Evolutionary conservation across 2,113 vertebrate genomes (phyloP).

Genomic region (Tretioscincus oriximinensis): DNA sequence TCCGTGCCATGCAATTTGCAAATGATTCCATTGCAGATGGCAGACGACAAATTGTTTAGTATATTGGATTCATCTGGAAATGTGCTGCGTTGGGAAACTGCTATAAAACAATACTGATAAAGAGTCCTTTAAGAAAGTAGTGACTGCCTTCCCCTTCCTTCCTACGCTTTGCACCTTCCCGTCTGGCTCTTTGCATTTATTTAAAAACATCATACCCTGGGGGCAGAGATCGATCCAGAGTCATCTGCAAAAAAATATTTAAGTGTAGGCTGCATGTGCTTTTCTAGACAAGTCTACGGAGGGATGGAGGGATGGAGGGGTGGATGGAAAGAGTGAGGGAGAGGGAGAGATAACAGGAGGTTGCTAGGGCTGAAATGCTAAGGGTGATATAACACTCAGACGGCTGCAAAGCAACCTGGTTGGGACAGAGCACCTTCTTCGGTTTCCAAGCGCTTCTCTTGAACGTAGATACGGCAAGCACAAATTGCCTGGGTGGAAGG

Average conservation of each 20-base stretch:
- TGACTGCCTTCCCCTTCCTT: neutral
- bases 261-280: no score
- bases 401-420: slow-evolving; percentile 24
- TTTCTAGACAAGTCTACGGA: no score
- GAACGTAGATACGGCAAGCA: slow-evolving; percentile 29
- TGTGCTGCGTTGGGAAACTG: neutral
- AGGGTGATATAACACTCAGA: slow-evolving; percentile 24
- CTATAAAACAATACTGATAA: neutral
- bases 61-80: neutral
- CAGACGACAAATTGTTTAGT: neutral
- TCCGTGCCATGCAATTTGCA: slow-evolving; percentile 1
- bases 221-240: neutral
- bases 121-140: neutral
- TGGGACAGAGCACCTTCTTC: neutral
- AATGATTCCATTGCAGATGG: neutral
- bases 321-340: no score
- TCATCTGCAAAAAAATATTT: no score
- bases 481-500: slow-evolving; percentile 44
- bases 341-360: no score
- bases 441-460: neutral
- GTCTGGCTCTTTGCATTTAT: neutral
- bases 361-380: slow-evolving; percentile 38
- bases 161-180: neutral
- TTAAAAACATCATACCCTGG: neutral
- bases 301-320: no score